A percentile compares a stretch with the other conserved stretches of the same genome.
These are phyloP conservation scores for Sebastes elongatus DNA, from an alignment of 2,797 vertebrate genomes.

Conservation along the genomic window DNA sequence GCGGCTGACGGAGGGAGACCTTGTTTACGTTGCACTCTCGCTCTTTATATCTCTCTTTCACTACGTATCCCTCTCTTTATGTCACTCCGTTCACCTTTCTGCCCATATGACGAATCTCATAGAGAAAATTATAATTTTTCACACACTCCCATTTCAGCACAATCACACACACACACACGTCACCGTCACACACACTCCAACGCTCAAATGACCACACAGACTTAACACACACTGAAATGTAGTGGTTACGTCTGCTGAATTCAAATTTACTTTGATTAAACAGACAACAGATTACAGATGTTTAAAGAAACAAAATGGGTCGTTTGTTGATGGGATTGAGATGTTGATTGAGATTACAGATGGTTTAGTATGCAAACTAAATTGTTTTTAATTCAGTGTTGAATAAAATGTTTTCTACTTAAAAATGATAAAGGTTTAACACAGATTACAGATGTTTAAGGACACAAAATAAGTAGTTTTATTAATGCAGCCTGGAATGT, in stretches of 20 bases:
- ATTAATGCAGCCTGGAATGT: not conserved
- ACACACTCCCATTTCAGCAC: not conserved
- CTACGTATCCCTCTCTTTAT: not conserved
- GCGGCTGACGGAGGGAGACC: conserved; percentile 68
- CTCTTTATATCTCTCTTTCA: conserved; percentile 15
- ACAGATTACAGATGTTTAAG: not conserved
- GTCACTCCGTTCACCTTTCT: not conserved
- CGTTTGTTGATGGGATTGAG: not conserved
- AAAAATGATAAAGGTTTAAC: not conserved
- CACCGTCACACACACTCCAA: not conserved
- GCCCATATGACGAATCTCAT: not conserved
- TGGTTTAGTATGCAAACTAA: not conserved
- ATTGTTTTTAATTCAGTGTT: not conserved
- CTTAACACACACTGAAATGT: not conserved
- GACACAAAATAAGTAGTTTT: not conserved
- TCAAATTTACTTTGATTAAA: not conserved
- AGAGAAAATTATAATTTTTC: not conserved
- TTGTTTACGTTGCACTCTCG: conserved; percentile 65
- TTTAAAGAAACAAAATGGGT: not conserved
- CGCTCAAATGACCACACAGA: not conserved
- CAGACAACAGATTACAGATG: not conserved
- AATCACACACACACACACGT: not conserved
- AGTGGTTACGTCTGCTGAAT: not conserved
- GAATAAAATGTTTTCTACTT: too few species aligned
- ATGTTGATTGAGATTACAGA: not conserved